Percentiles rank a stretch among this genome's conserved stretches.
These are phyloP conservation scores for Siphlonurus alternatus DNA, from an alignment of 2,888 invertebrate genomes.

Conservation along the genomic window DNA sequence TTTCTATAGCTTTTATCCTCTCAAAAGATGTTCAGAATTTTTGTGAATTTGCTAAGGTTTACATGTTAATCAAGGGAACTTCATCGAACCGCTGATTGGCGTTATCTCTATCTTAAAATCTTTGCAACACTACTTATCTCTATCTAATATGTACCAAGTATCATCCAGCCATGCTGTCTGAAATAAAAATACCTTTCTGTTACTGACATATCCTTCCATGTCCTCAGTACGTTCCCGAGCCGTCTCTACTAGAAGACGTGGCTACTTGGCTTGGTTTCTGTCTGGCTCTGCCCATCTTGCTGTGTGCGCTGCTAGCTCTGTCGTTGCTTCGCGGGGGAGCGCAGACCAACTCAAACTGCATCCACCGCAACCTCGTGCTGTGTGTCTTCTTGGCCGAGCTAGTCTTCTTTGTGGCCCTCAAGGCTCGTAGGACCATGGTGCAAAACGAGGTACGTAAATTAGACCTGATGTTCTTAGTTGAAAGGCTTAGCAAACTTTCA, in stretches of 20 bases:
- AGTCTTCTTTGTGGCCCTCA: conserved; percentile 72
- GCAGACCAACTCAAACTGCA: conserved; percentile 81
- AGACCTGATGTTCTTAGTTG: no score
- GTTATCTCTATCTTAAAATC: no score
- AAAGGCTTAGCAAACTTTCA: background rate
- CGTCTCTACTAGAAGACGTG: conserved; percentile 67
- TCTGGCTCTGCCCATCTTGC: conserved; percentile 61
- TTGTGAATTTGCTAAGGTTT: no score
- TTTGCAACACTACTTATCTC: no score
- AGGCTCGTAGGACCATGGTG: conserved; percentile 60
- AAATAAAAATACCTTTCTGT: no score
- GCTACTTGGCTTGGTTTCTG: conserved; percentile 80
- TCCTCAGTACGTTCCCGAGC: conserved; percentile 70
- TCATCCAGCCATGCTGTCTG: no score
- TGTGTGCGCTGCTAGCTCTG: conserved; percentile 61
- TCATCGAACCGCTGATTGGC: no score
- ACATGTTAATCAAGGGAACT: no score
- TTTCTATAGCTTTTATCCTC: no score
- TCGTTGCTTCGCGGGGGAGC: conserved; percentile 58
- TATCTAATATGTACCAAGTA: no score
- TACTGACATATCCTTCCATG: no score
- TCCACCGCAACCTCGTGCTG: conserved; percentile 84
- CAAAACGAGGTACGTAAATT: conserved; percentile 61
- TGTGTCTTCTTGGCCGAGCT: conserved; percentile 75
- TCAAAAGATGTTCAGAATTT: no score